Base-by-base conservation (phyloP, 30 jellyfish, hydroid and myxozoan species). In the Turritopsis rubra region DNA sequence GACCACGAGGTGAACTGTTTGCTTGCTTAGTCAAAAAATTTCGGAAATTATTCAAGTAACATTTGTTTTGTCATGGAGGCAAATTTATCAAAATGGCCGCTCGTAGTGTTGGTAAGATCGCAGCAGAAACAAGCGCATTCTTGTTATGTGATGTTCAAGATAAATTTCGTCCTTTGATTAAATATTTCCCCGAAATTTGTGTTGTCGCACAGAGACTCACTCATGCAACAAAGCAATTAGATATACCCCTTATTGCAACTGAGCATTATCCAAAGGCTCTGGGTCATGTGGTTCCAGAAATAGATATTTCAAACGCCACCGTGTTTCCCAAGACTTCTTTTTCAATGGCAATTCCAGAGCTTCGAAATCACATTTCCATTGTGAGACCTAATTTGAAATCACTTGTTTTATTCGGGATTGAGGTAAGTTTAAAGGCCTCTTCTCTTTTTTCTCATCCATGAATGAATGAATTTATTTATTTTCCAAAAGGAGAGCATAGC, bases 251-350 rank as follows among this genome's bases (percentile, higher is more conserved):
- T 52, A 76, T 92, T 84, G 98, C 93, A n/a, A 88, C 98, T 53
- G 98, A 92, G 53, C 98, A 74, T 74, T 88, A 94, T 84, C 99
- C 99, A 75, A 86, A 88, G 74, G 96, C 96, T 72, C 96, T 94
- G 68, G 99, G 99, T 73, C 79, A 68, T 72, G 89, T 95, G 52
- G 96, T 94, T 53, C 83, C 85, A 60, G 96, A 88, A 75, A 75
- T 94, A 26, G 97, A 94, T 66, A 83, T 80, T 74, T 53, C 81
- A 75, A 73, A 85, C 29, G 97, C 95, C 18, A 73, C 54, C 18
- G 94, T 88, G 0, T 94, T 85, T 52, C 91, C 96, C 65, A 94
- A 94, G 76, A 94, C 99, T 1, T 86, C 91, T 29, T 94, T 94
- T 81, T 88, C 97, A 27, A 94, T 94, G 99, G 87, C 88, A 1